Percentiles rank a stretch among this genome's conserved stretches.
phyloP scores from a whole-genome alignment of 2,888 invertebrate genomes.

The Brenthis hecate region DNA sequence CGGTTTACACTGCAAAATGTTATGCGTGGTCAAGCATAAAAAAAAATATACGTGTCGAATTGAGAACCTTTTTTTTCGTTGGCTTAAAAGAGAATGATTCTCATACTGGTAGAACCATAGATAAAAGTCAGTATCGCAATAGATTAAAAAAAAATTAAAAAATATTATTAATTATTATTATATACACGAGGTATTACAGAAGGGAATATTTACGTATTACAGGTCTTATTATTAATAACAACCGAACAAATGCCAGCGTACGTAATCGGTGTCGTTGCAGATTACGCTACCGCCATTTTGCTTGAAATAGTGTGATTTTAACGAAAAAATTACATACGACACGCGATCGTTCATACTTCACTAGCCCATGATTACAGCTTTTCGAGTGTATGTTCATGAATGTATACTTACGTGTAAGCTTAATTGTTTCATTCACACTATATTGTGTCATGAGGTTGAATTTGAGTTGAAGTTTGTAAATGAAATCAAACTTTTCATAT shows the following conservation, averaged over 20 bases:
- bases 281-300: slow-evolving; percentile 10
- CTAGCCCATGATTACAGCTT: slow-evolving; percentile 5
- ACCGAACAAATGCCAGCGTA: slow-evolving; percentile 17
- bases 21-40: no score
- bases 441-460: background rate
- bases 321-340: slow-evolving; percentile 17
- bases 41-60: no score
- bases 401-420: slow-evolving; percentile 5
- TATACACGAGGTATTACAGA: slow-evolving; percentile 1
- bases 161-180: no score
- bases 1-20: no score
- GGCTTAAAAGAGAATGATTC: no score
- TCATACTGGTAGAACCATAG: no score
- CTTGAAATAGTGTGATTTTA: slow-evolving; percentile 15
- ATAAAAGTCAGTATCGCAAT: no score
- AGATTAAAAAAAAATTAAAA: no score
- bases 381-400: background rate
- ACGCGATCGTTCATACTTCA: slow-evolving; percentile 12
- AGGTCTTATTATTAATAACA: slow-evolving; percentile 35
- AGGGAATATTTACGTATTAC: slow-evolving; percentile 38
- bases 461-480: background rate
- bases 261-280: slow-evolving; percentile 17
- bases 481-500: background rate
- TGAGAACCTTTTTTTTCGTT: no score
- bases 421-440: slow-evolving; percentile 5